Base-by-base conservation (phyloP, 2,113 vertebrate species). In the Pycnonotus jocosus region DNA sequence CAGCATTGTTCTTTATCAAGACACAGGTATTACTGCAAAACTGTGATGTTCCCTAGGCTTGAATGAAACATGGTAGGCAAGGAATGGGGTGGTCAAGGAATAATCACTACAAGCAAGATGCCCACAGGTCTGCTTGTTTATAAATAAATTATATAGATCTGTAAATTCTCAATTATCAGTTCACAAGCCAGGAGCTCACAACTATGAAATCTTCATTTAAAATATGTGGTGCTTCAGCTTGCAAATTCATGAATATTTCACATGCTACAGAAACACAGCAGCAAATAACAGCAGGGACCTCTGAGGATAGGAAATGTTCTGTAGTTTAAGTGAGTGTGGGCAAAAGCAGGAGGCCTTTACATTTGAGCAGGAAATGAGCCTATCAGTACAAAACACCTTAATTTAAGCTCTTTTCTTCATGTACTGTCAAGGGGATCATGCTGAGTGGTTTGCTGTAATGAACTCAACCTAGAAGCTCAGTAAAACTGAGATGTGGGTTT, bases 201-300 rank as follows among this genome's bases (percentile, higher is more conserved):
- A 68, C 94, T 97, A 81, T 51, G 70, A 96, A 97, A 97, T 92
- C 74, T 70, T 96, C 40, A 11, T 92, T 74, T 90, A 81, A 97
- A 97, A 90, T 69, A 68, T 92, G 56, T 88, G 70, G 86, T 92
- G 83, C 93, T 97, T 96, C 90, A 97, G 92, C 60, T 94, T 95
- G 91, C 77, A 93, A 81, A 48, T 91, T 96, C 94, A 97, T 98
- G 81, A 97, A 97, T 98, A 97, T 97, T 98, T 98, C 94, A 97
- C 47, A 0, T 79, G 48, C 76, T 95, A 44, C 82, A 86, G 92
- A 96, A 97, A 97, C 93, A 83, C 81, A 96, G 87, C 65, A 88
- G 80, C 93, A 94, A 95, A 96, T 22, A 83, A 47, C 95, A 95
- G 93, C 57, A 71, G 93, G 95, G 76, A 88, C 86, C 61, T 97